Evolutionary conservation across 1,140 invertebrate species (phyloP), one percentile per base, ranked within the genome.

Genomic region (Phthorimaea operculella): DNA sequence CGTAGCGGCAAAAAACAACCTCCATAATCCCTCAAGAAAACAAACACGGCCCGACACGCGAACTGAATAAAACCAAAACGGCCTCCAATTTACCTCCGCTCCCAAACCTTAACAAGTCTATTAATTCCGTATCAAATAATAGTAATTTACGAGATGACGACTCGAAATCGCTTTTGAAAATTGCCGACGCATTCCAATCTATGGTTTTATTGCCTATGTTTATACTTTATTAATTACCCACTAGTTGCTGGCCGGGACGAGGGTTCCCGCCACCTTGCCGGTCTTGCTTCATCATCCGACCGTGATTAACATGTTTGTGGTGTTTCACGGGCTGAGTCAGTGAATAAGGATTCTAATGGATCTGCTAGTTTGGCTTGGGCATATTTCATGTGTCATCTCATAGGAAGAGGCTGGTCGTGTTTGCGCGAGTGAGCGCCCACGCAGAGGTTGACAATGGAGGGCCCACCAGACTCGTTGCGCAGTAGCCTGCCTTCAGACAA

Each of bases 111-210:
- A 85, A 85, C 79, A 82, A 83, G 79, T 82, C 80, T 83, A 85
- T 82, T 83, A 83, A 66, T 81, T 83, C 76, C 68, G 73, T 80
- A 82, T 76, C 73, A 77, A 82, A 85, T 83, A 80, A 81, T 83
- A 76, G 74, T 80, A 76, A 80, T 85, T 81, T 79, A 77, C 72
- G 67, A 67, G 79, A 81, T 82, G 77, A 76, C 69, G 66, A 68
- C 63, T 76, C 66, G 60, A 61, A 76, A 74, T 75, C 53, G 72
- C 74, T 79, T 81, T 84, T 81, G 75, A 76, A 72, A 70, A 66
- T 65, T 60, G 72, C 78, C 75, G 79, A 70, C 69, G 63, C 71
- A 77, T 83, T 74, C 73, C 74, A 52, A 63, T 59, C 69, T 68
- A 76, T 74, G 62, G 70, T 78, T 84, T 79, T 82, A 81, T 81